These are phyloP conservation scores for Polypedilum vanderplanki DNA, from an alignment of 1,140 invertebrate species.

Conservation along the genomic window DNA sequence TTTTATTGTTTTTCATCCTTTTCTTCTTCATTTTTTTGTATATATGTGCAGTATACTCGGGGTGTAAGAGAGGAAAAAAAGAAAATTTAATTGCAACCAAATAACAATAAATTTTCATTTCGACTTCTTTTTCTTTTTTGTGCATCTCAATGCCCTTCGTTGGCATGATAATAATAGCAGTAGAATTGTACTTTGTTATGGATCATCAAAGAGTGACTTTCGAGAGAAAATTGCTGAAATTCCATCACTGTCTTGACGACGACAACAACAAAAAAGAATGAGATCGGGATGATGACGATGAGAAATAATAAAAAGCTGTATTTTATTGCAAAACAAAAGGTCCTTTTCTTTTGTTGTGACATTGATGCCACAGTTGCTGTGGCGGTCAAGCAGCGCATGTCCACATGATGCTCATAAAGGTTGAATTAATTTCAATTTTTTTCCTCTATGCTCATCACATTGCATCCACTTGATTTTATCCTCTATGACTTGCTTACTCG, in stretches of 20 bases:
- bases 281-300: neutral
- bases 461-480: conserved; percentile 6
- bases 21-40: conserved; percentile 66
- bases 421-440: conserved; percentile 28
- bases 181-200: neutral
- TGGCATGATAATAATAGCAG: neutral
- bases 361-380: conserved; percentile 13
- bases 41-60: neutral
- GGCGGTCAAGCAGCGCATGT: conserved; percentile 14
- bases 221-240: neutral
- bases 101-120: conserved; percentile 26
- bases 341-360: conserved; percentile 3
- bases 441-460: neutral
- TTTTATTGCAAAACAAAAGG: conserved; percentile 18
- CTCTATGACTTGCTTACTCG: no score
- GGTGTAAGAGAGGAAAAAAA: neutral
- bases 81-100: neutral
- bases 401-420: conserved; percentile 26
- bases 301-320: conserved; percentile 11
- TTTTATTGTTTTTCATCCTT: conserved; percentile 42
- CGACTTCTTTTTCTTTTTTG: neutral
- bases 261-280: neutral
- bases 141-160: neutral
- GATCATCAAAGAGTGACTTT: neutral
- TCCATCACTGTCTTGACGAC: conserved; percentile 16